Evolutionary conservation across 2,888 invertebrate species (phyloP).

Genomic region (Lithophane leautieri): DNA sequence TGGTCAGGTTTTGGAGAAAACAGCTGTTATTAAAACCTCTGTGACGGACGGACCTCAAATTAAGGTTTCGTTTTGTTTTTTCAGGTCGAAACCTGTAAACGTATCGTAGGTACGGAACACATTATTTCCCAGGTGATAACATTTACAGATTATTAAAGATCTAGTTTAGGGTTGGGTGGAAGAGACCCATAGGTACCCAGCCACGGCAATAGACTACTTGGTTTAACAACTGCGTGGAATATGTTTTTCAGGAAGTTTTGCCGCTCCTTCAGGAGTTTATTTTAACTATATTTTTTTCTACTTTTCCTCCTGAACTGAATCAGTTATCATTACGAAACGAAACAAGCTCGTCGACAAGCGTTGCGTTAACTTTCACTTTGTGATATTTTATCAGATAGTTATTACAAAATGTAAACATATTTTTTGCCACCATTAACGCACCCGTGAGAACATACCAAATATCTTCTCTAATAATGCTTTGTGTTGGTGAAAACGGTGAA

Average conservation of each 20-base stretch:
- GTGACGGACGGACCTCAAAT: background rate
- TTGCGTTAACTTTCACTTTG: constrained; percentile 17
- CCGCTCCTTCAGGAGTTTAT: background rate
- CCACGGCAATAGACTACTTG: background rate
- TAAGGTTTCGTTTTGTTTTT: background rate
- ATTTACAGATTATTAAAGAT: background rate
- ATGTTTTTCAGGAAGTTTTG: background rate
- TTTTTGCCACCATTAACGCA: background rate
- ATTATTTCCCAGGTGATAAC: background rate
- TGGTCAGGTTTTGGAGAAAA: background rate
- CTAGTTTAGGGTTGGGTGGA: background rate
- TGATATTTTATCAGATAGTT: constrained; percentile 6
- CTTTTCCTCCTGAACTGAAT: background rate
- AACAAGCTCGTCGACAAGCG: background rate
- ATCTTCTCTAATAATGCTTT: constrained; percentile 28
- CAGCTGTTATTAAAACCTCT: background rate
- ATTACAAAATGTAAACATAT: background rate
- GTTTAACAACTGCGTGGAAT: background rate
- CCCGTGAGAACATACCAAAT: constrained; percentile 48
- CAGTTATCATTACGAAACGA: background rate
- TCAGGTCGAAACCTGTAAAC: background rate
- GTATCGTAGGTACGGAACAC: background rate
- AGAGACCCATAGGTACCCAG: too few relatives aligned
- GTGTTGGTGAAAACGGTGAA: constrained; percentile 36
- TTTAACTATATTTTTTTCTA: background rate